Conservation (phyloP, 2,888 invertebrate genomes). For the Torymus auratus region DNA sequence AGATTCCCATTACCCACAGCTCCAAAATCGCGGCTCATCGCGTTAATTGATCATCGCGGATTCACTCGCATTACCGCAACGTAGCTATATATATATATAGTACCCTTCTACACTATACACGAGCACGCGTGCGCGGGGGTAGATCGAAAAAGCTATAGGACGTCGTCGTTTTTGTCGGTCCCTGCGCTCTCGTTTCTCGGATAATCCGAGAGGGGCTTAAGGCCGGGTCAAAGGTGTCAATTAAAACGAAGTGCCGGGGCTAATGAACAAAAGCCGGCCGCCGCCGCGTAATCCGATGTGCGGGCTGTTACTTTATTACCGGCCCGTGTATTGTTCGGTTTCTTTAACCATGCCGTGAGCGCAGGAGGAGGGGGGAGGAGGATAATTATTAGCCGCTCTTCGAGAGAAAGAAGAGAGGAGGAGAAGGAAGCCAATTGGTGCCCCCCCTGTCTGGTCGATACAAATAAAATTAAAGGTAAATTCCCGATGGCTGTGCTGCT, state of each 20-base stretch:
- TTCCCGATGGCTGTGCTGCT: not conserved
- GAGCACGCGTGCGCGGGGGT: not conserved
- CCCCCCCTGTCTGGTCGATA: not conserved
- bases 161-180: no score
- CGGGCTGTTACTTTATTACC: slow-evolving; percentile 65
- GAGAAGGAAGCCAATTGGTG: not conserved
- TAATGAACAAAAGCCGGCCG: slow-evolving; percentile 71
- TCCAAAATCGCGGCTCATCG: slow-evolving; percentile 12
- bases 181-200: no score
- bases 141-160: slow-evolving; percentile 2
- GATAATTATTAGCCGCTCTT: slow-evolving; percentile 68
- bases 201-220: not conserved
- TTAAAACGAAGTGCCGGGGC: slow-evolving; percentile 69
- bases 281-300: slow-evolving; percentile 66
- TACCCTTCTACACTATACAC: no score
- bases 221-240: slow-evolving; percentile 69
- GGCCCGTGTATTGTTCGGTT: slow-evolving; percentile 65
- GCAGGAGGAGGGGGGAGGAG: slow-evolving; percentile 6
- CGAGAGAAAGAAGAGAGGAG: slow-evolving; percentile 53
- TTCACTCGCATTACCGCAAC: not conserved
- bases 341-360: slow-evolving; percentile 61
- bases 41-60: slow-evolving; percentile 26
- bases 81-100: no score
- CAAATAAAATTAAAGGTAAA: slow-evolving; percentile 42
- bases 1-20: no score